Conservation (phyloP, 2,888 invertebrate genomes). For the Catocala nupta region DNA sequence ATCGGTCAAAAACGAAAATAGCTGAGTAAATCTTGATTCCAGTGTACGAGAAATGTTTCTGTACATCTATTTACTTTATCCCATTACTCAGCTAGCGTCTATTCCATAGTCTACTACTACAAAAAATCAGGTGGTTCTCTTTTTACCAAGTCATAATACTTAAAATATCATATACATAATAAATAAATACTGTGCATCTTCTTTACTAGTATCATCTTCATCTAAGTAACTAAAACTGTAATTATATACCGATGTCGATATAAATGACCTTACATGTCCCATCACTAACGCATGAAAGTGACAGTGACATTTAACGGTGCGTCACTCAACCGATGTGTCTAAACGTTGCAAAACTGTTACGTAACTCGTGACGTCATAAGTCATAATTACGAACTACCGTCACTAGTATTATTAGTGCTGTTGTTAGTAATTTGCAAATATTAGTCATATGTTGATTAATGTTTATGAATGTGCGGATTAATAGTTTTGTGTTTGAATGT, state of each 20-base stretch:
- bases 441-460: background rate
- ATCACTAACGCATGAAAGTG: conserved; percentile 10
- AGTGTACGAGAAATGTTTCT: no score
- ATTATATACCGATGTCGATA: conserved; percentile 4
- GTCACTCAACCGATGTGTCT: conserved; percentile 13
- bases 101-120: no score
- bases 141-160: no score
- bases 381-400: background rate
- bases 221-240: no score
- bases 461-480: background rate
- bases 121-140: no score
- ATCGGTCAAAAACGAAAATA: no score
- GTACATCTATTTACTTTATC: no score
- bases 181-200: no score
- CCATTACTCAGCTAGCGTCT: no score
- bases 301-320: conserved; percentile 17
- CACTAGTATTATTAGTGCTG: background rate
- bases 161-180: no score
- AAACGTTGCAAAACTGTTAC: conserved; percentile 10
- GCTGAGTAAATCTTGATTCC: no score
- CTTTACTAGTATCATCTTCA: no score
- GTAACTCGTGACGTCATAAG: conserved; percentile 13
- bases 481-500: background rate
- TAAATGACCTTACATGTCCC: conserved; percentile 1
- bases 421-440: background rate